A percentile compares a stretch with the other conserved stretches of the same genome.
phyloP scores from a whole-genome alignment of 2,113 vertebrate species.

The Morone chrysops region DNA sequence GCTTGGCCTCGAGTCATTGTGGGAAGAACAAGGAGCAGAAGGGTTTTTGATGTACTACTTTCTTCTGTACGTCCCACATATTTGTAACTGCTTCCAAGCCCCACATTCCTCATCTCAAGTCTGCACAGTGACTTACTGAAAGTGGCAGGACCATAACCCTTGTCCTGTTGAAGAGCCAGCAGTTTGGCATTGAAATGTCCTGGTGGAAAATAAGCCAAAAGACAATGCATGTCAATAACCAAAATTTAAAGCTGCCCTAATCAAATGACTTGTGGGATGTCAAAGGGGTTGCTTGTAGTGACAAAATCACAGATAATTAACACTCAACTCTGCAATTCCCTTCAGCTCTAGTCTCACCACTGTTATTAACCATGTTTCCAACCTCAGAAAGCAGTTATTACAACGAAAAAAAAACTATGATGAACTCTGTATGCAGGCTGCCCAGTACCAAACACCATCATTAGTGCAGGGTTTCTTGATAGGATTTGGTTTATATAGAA shows the following conservation, averaged over 20 bases:
- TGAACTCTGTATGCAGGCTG: neutral
- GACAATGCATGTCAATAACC: neutral
- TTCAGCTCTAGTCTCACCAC: neutral
- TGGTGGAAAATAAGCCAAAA: neutral
- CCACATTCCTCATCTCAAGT: neutral
- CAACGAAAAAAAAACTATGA: neutral
- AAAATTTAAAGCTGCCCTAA: neutral
- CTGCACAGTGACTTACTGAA: conserved; percentile 6
- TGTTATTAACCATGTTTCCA: too few species aligned
- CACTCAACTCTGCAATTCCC: neutral
- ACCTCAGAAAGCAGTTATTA: too few species aligned
- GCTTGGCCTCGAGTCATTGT: neutral
- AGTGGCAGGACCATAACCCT: neutral
- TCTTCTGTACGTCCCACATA: neutral
- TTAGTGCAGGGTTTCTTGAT: neutral
- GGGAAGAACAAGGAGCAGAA: conserved; percentile 6
- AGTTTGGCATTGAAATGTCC: neutral
- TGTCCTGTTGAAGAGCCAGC: neutral
- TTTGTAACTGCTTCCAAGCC: conserved; percentile 21
- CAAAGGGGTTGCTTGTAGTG: neutral
- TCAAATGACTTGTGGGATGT: neutral
- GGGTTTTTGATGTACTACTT: conserved; percentile 25
- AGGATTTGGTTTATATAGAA: neutral
- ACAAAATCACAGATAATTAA: neutral
- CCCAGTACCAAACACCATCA: neutral